Percentiles rank a stretch among this genome's conserved stretches.
These are phyloP conservation scores for Napeogenes sylphis DNA, from an alignment of 2,888 invertebrate species.

Conservation along the genomic window DNA sequence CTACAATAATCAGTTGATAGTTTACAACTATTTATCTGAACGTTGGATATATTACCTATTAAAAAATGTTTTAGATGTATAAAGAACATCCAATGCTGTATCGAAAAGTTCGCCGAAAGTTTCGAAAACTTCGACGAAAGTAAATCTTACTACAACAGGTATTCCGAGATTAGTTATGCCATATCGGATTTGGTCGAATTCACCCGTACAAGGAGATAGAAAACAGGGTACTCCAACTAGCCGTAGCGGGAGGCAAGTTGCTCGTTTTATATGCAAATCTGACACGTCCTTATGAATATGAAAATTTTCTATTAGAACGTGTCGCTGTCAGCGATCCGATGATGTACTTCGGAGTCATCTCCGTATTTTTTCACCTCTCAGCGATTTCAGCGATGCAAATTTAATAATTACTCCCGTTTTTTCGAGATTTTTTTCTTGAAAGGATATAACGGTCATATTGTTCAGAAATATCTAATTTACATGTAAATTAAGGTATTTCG, in stretches of 20 bases:
- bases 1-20: too few species aligned
- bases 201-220: constrained; percentile 54
- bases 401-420: constrained; percentile 21
- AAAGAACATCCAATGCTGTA: too few species aligned
- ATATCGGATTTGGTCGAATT: not conserved
- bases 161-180: constrained; percentile 5
- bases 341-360: constrained; percentile 57
- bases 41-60: too few species aligned
- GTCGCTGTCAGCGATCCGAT: constrained; percentile 72
- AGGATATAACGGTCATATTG: not conserved
- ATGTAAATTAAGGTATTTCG: not conserved
- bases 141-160: not conserved
- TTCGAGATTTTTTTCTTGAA: constrained; percentile 3
- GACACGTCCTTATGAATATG: constrained; percentile 76
- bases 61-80: too few species aligned
- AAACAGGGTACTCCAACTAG: constrained; percentile 60
- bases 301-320: constrained; percentile 78
- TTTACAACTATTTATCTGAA: too few species aligned
- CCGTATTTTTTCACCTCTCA: constrained; percentile 52
- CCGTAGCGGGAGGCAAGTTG: constrained; percentile 56
- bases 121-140: too few species aligned
- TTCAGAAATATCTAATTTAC: not conserved
- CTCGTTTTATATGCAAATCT: constrained; percentile 77
- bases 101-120: too few species aligned
- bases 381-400: constrained; percentile 52